Conservation (phyloP, 2,113 vertebrate species). For the Vanacampus margaritifer region DNA sequence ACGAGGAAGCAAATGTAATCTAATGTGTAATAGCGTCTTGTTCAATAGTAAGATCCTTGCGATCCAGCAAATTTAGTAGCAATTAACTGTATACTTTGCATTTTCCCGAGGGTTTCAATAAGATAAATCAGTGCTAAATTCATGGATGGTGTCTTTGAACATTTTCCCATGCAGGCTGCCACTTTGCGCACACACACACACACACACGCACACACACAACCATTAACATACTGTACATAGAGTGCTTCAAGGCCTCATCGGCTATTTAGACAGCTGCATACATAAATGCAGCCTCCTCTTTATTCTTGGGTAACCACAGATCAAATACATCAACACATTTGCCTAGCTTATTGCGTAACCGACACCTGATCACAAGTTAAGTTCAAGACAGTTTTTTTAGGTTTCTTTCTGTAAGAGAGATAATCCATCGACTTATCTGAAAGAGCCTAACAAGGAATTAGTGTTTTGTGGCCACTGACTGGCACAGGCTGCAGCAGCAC, state of each 20-base stretch:
- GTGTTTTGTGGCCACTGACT: conserved; percentile 24
- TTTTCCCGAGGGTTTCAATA: not conserved
- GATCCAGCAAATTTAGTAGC: not conserved
- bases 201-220: not conserved
- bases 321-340: conserved; percentile 49
- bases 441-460: conserved; percentile 43
- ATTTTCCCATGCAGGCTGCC: not conserved
- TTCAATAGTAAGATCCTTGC: no score
- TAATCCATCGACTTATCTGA: conserved; percentile 44
- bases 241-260: conserved; percentile 24
- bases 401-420: conserved; percentile 17
- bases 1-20: no score
- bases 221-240: conserved; percentile 21
- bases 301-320: conserved; percentile 41
- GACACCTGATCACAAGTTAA: conserved; percentile 33
- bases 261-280: conserved; percentile 68
- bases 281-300: conserved; percentile 29
- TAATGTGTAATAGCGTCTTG: no score
- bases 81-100: not conserved
- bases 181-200: not conserved
- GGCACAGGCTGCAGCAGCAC: conserved; percentile 25
- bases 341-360: conserved; percentile 51
- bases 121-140: not conserved
- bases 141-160: not conserved
- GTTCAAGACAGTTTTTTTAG: conserved; percentile 6